Percentiles rank a stretch among this genome's conserved stretches.
Evolutionary conservation across 2,888 invertebrate genomes (phyloP).

Genomic region (Molanna angustata): DNA sequence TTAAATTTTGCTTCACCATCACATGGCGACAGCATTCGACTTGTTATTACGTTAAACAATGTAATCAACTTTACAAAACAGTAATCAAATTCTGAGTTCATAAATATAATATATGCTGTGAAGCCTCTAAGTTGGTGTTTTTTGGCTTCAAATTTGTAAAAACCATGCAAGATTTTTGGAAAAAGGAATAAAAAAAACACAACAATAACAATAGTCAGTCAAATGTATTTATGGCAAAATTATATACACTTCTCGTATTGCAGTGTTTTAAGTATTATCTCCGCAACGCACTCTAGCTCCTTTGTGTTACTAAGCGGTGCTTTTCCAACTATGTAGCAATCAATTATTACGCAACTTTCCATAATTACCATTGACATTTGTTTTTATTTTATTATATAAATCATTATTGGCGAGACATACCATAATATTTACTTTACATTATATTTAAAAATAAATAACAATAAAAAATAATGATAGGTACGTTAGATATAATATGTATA

Average conservation of each 20-base stretch:
- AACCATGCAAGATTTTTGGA: no score
- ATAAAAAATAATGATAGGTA: constrained; percentile 29
- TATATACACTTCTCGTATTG: constrained; percentile 27
- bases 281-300: constrained; percentile 15
- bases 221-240: constrained; percentile 30
- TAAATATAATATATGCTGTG: no score
- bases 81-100: no score
- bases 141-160: no score
- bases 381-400: constrained; percentile 25
- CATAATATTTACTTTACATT: constrained; percentile 25
- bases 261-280: constrained; percentile 12
- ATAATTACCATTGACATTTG: constrained; percentile 25
- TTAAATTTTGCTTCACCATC: no score
- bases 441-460: constrained; percentile 31
- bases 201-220: constrained; percentile 27
- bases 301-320: no score
- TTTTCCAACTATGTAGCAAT: no score
- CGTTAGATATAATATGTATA: constrained; percentile 18
- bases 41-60: no score
- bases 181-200: constrained; percentile 17
- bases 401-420: constrained; percentile 30
- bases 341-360: constrained; percentile 7
- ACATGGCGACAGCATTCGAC: no score
- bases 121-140: no score
- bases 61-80: no score